These are phyloP conservation scores for Crotalus adamanteus DNA, from an alignment of 2,797 vertebrate species.

Conservation along the genomic window DNA sequence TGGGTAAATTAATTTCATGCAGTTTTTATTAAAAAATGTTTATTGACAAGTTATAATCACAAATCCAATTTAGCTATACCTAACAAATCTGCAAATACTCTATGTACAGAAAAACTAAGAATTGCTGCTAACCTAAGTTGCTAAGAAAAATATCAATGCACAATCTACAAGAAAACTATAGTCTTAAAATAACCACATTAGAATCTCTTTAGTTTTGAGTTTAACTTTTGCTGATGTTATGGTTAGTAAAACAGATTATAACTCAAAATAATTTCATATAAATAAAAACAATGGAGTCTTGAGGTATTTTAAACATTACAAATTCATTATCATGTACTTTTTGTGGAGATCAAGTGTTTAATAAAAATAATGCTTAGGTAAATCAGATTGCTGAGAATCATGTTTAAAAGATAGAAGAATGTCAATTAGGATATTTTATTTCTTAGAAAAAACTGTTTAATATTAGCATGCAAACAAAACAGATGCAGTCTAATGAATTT, in stretches of 20 bases:
- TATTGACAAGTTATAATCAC: constrained; percentile 50
- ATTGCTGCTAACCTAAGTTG: constrained; percentile 64
- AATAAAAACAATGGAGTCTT: constrained; percentile 41
- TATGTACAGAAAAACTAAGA: constrained; percentile 63
- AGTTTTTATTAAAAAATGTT: constrained; percentile 57
- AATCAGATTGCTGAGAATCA: constrained; percentile 32
- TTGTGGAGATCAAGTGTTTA: background rate
- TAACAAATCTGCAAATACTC: constrained; percentile 58
- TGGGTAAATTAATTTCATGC: background rate
- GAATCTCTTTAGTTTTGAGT: background rate
- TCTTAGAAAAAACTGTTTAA: background rate
- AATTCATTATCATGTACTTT: background rate
- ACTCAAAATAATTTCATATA: constrained; percentile 46
- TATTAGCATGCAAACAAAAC: constrained; percentile 35
- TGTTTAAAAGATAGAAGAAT: background rate
- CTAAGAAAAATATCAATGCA: constrained; percentile 63
- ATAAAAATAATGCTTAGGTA: background rate
- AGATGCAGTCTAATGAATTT: constrained; percentile 61
- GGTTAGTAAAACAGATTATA: constrained; percentile 26
- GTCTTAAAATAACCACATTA: constrained; percentile 28
- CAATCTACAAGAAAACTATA: constrained; percentile 60
- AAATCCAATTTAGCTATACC: constrained; percentile 64
- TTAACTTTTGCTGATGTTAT: background rate
- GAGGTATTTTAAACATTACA: background rate
- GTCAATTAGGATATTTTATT: background rate